These are phyloP conservation scores for Adelosebastes latens DNA, from an alignment of 2,797 vertebrate species.

Conservation along the genomic window DNA sequence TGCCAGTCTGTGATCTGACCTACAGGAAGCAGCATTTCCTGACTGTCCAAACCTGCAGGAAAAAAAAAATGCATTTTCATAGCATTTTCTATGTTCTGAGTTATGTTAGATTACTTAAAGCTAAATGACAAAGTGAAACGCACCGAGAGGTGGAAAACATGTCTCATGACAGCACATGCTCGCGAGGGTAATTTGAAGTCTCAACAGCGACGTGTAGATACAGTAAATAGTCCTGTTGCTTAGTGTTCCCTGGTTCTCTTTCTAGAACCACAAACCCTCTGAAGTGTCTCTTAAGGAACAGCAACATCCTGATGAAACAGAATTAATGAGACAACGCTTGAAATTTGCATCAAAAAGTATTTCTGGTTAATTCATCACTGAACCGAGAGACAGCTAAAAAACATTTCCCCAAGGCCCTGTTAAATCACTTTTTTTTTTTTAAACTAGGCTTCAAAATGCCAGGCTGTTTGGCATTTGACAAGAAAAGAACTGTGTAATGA, in stretches of 20 bases:
- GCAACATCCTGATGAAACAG: slow-evolving; percentile 52
- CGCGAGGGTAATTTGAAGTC: slow-evolving; percentile 16
- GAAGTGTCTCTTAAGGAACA: slow-evolving; percentile 53
- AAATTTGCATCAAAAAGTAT: slow-evolving; percentile 70
- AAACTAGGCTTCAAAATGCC: slow-evolving; percentile 25
- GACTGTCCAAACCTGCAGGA: slow-evolving; percentile 15
- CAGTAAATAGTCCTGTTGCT: slow-evolving; percentile 37
- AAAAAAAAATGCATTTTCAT: no score
- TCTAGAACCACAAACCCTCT: slow-evolving; percentile 44
- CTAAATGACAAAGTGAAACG: slow-evolving; percentile 22
- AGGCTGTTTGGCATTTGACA: slow-evolving; percentile 34
- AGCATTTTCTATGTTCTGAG: background rate
- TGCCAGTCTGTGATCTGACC: slow-evolving; percentile 34
- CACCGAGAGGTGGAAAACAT: slow-evolving; percentile 18
- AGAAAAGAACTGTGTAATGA: slow-evolving; percentile 25
- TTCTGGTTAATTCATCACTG: slow-evolving; percentile 62
- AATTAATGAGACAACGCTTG: slow-evolving; percentile 70
- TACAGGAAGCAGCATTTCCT: slow-evolving; percentile 68
- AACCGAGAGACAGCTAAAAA: slow-evolving; percentile 34
- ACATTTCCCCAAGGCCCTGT: slow-evolving; percentile 28
- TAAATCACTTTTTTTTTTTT: slow-evolving; percentile 39
- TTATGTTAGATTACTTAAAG: slow-evolving; percentile 3
- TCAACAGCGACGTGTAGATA: slow-evolving; percentile 16
- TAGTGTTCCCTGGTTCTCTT: slow-evolving; percentile 37
- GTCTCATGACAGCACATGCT: slow-evolving; percentile 10